Conservation (phyloP, 2,797 vertebrate genomes). For the Sebastes iracundus region DNA sequence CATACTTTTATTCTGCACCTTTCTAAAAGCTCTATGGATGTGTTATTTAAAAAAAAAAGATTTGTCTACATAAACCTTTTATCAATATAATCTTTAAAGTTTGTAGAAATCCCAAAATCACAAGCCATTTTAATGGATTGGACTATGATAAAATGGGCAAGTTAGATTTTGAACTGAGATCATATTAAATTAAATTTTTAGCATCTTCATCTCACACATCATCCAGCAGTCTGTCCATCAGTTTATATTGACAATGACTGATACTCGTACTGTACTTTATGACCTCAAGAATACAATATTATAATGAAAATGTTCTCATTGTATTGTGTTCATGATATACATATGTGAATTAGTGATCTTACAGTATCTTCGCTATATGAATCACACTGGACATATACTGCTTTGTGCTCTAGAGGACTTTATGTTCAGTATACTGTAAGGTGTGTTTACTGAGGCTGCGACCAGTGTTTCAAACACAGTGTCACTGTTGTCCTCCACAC, state of each 20-base stretch:
- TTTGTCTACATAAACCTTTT: no score
- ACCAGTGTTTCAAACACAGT: constrained; percentile 44
- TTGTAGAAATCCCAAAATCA: neutral
- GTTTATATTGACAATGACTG: neutral
- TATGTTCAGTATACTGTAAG: constrained; percentile 21
- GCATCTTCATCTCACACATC: neutral
- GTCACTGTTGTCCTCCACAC: constrained; percentile 26
- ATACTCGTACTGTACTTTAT: neutral
- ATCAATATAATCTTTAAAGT: neutral
- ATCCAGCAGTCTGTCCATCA: neutral
- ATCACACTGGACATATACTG: neutral
- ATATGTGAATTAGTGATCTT: neutral
- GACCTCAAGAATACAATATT: neutral
- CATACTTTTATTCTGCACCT: no score
- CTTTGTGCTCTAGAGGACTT: constrained; percentile 22
- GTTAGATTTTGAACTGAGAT: neutral
- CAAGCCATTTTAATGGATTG: neutral
- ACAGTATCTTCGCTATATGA: neutral
- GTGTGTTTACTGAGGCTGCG: constrained; percentile 56
- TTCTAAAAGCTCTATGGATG: no score
- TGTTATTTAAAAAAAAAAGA: no score
- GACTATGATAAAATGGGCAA: neutral
- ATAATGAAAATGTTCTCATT: neutral
- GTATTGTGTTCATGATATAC: neutral
- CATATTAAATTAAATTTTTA: neutral